Evolutionary conservation across 1,140 invertebrate genomes (phyloP).

Genomic region (Tetramorium parvispinum): DNA sequence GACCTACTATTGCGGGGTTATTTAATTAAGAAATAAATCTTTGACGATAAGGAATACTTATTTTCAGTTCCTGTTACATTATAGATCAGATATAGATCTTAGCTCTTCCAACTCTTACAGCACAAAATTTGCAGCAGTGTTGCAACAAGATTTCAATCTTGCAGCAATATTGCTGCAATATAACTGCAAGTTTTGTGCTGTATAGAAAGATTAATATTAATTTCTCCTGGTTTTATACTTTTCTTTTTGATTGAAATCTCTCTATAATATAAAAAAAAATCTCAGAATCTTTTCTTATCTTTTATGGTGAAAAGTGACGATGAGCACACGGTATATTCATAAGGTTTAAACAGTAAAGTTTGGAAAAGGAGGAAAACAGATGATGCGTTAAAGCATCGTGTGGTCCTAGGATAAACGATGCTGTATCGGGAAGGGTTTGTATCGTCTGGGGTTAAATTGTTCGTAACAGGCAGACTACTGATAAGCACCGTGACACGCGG

Average conservation of each 20-base stretch:
- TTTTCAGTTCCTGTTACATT: not conserved
- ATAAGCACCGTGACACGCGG: conserved; percentile 65
- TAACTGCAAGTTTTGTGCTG: too few relatives aligned
- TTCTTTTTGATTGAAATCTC: not conserved
- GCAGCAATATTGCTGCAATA: too few relatives aligned
- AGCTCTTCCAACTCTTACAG: not conserved
- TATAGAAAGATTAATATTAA: not conserved
- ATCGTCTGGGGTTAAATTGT: conserved; percentile 13
- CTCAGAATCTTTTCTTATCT: not conserved
- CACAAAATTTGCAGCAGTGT: too few relatives aligned
- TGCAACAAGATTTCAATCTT: too few relatives aligned
- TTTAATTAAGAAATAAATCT: conserved; percentile 6
- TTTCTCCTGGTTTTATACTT: not conserved
- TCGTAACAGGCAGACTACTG: not conserved
- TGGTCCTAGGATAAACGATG: not conserved
- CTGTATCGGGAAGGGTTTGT: not conserved
- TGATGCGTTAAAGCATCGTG: not conserved
- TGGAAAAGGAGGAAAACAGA: not conserved
- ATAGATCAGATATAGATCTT: not conserved
- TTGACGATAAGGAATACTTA: not conserved
- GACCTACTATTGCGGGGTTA: not conserved
- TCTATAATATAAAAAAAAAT: not conserved
- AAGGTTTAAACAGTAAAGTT: not conserved
- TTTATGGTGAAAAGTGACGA: not conserved
- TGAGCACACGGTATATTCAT: not conserved